A percentile compares a stretch with the other conserved stretches of the same genome.
phyloP scores from a whole-genome alignment of 2,888 invertebrate species.

The Andrena bicolor region DNA sequence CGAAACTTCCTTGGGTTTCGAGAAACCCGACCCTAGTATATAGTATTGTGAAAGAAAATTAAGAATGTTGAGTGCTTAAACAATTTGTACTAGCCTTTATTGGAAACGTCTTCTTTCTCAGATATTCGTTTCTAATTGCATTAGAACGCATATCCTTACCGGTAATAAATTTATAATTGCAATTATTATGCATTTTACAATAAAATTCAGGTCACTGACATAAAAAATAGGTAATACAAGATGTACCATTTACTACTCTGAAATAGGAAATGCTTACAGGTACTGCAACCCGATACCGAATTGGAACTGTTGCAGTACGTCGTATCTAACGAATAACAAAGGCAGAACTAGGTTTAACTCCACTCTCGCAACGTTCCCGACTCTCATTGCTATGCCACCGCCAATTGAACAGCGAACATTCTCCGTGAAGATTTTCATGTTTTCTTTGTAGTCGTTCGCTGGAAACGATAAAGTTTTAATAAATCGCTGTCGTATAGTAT shows the following conservation, averaged over 20 bases:
- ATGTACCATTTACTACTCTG: constrained; percentile 57
- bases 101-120: constrained; percentile 34
- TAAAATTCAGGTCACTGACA: constrained; percentile 34
- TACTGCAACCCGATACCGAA: constrained; percentile 94
- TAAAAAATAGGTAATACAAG: constrained; percentile 52
- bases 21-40: too few relatives aligned
- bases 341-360: constrained; percentile 98
- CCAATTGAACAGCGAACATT: constrained; percentile 92
- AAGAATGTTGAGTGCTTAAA: not conserved
- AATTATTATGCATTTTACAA: constrained; percentile 55
- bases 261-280: constrained; percentile 86
- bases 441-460: constrained; percentile 84
- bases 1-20: not conserved
- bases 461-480: constrained; percentile 62
- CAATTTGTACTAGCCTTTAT: constrained; percentile 34
- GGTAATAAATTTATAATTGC: constrained; percentile 48
- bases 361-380: constrained; percentile 94
- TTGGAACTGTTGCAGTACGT: constrained; percentile 91
- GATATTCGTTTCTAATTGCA: constrained; percentile 16
- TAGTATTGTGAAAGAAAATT: not conserved
- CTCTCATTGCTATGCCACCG: constrained; percentile 92
- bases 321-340: constrained; percentile 88
- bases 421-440: constrained; percentile 85
- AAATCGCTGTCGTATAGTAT: not conserved
- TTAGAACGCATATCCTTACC: constrained; percentile 16